Evolutionary conservation across 2,113 vertebrate species (phyloP), one percentile per base, ranked within the genome.

Genomic region (Actinemys pallida): DNA sequence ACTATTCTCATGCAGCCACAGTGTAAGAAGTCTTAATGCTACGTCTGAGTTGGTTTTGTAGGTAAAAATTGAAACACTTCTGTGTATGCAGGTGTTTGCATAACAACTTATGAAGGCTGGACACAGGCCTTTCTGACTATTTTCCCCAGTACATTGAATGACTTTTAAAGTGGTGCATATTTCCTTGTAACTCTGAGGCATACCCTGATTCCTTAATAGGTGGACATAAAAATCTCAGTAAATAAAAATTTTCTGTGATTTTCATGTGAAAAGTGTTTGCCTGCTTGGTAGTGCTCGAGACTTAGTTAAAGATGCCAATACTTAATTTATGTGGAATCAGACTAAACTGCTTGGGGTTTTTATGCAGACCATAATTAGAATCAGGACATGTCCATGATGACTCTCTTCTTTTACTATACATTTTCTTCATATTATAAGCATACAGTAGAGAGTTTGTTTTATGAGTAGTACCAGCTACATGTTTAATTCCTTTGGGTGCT

Each of bases 391-490:
- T 90, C 72, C 2, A 0, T 92, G 20, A 91, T 16, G 25, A 47
- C 6, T 16, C 87, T 91, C 89, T 90, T 78, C 65, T 72, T 90
- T 89, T 72, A 52, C 88, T 56, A 39, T 81, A 52, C 9, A 1
- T 91, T 85, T 47, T 90, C 92, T 90, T 35, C 54, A 79, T 87
- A 65, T 6, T 42, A 42, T 56, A 96, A 97, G 94, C 94, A 94
- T 97, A 94, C 85, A 88, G 94, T 95, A 97, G 72, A 29, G 81
- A 31, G 81, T 56, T 45, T 86, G 5, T 84, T 27, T 88, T 92
- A 82, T 39, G 85, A 54, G 24, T 84, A 54, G 52, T 87, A 4
- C 29, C 83, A 39, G 24, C 57, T 27, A n/a, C 45, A 3, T 80
- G 52, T 89, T 75, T 75, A 10, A 81, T 90, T 90, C n/a, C 31